Conservation (phyloP, 2,888 invertebrate genomes). For the Sarcophaga rosellei region DNA sequence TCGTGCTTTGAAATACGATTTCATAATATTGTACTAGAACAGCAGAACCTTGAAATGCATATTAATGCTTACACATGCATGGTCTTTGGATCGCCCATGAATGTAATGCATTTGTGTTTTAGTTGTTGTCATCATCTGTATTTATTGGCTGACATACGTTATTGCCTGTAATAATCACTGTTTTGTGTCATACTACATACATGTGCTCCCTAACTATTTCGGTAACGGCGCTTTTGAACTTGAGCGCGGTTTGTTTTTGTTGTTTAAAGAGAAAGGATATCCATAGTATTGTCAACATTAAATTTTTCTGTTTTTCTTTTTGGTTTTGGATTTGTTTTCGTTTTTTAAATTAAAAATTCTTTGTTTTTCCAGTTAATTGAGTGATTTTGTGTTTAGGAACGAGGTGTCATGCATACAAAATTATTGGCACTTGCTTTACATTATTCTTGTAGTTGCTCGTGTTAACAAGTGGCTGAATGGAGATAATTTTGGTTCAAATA, state of each 20-base stretch:
- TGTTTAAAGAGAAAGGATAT: conserved; percentile 27
- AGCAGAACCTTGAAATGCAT: neutral
- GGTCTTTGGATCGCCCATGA: conserved; percentile 1
- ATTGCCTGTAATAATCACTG: conserved; percentile 51
- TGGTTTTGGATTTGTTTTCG: conserved; percentile 8
- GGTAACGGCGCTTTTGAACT: conserved; percentile 40
- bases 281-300: neutral
- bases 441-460: conserved; percentile 13
- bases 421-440: conserved; percentile 44
- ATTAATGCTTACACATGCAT: conserved; percentile 13
- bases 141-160: conserved; percentile 57
- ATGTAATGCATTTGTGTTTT: conserved; percentile 31
- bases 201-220: conserved; percentile 38
- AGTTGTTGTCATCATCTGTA: conserved; percentile 47
- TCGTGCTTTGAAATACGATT: conserved; percentile 44
- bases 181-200: conserved; percentile 11
- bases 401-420: conserved; percentile 56
- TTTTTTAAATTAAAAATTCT: neutral
- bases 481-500: too few species aligned
- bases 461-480: conserved; percentile 21
- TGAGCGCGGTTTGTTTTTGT: conserved; percentile 31
- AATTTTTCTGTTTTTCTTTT: conserved; percentile 9
- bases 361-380: neutral
- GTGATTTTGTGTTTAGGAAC: conserved; percentile 1
- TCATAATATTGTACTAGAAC: neutral